phyloP scores from a whole-genome alignment of 2,797 vertebrate species.

The Intellagama lesueurii region DNA sequence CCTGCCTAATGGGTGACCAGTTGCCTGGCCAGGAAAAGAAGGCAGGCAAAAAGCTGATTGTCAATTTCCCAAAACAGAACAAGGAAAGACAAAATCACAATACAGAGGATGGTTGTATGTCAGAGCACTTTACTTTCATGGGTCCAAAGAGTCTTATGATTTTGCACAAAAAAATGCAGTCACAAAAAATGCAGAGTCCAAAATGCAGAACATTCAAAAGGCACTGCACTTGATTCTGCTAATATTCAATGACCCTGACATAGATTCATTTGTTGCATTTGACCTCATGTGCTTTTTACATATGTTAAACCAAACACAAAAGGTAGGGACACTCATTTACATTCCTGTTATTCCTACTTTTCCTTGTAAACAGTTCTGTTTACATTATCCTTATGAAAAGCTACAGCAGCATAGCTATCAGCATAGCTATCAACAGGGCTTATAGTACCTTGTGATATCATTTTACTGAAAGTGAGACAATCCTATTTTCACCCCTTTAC shows the following conservation, averaged over 20 bases:
- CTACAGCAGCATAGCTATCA: background rate
- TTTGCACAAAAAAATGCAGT: background rate
- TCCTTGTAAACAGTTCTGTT: background rate
- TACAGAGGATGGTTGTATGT: background rate
- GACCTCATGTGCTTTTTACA: background rate
- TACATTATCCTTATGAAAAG: background rate
- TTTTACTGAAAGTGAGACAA: constrained; percentile 47
- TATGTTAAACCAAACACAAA: background rate
- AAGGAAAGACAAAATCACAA: background rate
- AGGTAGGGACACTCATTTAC: background rate
- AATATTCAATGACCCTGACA: background rate
- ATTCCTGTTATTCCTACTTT: background rate
- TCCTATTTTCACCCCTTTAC: constrained; percentile 56
- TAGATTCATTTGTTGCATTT: background rate
- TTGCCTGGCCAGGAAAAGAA: no score
- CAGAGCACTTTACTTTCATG: background rate
- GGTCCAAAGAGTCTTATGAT: background rate
- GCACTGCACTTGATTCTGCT: background rate
- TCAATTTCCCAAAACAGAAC: background rate
- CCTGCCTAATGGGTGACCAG: no score
- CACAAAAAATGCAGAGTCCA: background rate
- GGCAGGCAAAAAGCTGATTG: no score
- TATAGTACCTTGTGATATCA: constrained; percentile 8
- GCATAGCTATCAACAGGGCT: background rate
- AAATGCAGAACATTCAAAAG: background rate